Conservation (phyloP, 2,797 vertebrate species). For the Sternotherus odoratus region DNA sequence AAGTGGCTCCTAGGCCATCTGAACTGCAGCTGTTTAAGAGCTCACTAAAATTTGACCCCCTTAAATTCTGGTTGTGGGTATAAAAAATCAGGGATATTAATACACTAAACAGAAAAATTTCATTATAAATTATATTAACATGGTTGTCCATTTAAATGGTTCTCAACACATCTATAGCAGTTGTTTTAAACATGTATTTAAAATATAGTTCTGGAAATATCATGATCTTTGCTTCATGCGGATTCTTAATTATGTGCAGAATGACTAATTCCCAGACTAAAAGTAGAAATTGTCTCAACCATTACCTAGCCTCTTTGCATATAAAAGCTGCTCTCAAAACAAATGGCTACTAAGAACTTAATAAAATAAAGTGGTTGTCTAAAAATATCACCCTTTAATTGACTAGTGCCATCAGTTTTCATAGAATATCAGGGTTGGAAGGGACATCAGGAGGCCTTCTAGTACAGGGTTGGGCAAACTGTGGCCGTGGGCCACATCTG, state of each 20-base stretch:
- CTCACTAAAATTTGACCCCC: neutral
- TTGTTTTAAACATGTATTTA: neutral
- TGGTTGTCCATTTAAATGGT: neutral
- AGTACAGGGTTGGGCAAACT: too few relatives aligned
- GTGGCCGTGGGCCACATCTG: too few relatives aligned
- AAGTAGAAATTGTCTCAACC: neutral
- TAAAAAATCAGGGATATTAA: neutral
- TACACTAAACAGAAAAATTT: neutral
- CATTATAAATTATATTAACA: neutral
- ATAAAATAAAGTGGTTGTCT: neutral
- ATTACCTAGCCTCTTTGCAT: neutral
- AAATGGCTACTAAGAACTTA: neutral
- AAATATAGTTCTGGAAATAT: neutral
- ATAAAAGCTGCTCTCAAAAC: neutral
- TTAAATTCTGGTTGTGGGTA: neutral
- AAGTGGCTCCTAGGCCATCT: neutral
- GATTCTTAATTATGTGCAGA: neutral
- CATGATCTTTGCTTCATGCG: neutral
- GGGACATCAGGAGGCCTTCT: too few relatives aligned
- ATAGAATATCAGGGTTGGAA: too few relatives aligned
- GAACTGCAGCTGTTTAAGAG: slow-evolving; percentile 2
- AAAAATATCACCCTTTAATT: neutral
- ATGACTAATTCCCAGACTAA: neutral
- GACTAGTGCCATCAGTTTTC: neutral
- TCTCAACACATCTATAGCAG: neutral